phyloP scores from a whole-genome alignment of 2,888 invertebrate genomes.

The Andrena dorsata region DNA sequence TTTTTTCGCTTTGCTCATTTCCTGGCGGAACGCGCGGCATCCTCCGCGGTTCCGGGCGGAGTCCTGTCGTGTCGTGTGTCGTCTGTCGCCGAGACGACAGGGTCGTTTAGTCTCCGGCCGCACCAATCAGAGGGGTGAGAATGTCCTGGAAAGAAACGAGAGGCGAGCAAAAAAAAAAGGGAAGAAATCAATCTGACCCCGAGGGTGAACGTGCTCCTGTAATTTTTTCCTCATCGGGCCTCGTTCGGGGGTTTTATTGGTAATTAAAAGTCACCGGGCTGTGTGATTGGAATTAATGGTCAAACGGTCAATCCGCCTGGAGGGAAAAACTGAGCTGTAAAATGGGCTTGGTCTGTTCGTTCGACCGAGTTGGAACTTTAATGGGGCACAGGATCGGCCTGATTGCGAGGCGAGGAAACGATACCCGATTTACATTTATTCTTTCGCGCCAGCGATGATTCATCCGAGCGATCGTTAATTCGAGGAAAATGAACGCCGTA shows the following conservation, averaged over 20 bases:
- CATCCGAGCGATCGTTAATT: neutral
- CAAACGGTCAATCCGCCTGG: constrained; percentile 80
- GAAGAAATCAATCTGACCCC: constrained; percentile 63
- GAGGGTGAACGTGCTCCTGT: constrained; percentile 65
- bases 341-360: constrained; percentile 52
- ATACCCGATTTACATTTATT: constrained; percentile 20
- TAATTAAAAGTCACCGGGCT: constrained; percentile 83
- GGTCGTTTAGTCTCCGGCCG: constrained; percentile 64
- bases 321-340: constrained; percentile 71
- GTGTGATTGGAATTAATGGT: constrained; percentile 84
- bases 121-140: constrained; percentile 46
- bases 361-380: constrained; percentile 47
- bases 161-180: constrained; percentile 11
- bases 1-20: constrained; percentile 83
- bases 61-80: constrained; percentile 37
- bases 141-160: constrained; percentile 26
- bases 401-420: constrained; percentile 44
- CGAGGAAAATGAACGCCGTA: neutral
- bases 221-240: constrained; percentile 80
- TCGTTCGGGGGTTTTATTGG: constrained; percentile 82
- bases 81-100: constrained; percentile 52
- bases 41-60: constrained; percentile 66
- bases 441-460: neutral
- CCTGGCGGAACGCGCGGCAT: constrained; percentile 72
- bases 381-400: constrained; percentile 24